These are phyloP conservation scores for Florisuga fusca DNA, from an alignment of 2,797 vertebrate genomes.

Conservation along the genomic window DNA sequence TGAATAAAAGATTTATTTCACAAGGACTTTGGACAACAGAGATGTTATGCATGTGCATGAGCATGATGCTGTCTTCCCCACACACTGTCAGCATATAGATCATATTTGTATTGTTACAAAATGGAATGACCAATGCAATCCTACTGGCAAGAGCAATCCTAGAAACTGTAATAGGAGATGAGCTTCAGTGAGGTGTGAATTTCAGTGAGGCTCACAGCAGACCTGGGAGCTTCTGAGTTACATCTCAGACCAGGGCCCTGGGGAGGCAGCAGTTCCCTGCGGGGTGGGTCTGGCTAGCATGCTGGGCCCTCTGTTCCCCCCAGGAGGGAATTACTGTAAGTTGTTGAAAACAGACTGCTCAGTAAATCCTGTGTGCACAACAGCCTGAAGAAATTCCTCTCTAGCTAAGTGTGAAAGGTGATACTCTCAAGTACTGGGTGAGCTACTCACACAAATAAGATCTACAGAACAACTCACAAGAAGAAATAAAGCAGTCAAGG, in stretches of 20 bases:
- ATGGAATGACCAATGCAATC: background rate
- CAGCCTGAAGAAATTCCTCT: constrained; percentile 9
- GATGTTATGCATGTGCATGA: background rate
- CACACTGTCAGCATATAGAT: background rate
- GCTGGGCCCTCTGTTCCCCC: no score
- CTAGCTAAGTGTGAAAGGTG: background rate
- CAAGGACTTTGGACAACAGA: background rate
- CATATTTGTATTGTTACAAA: background rate
- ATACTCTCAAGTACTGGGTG: background rate
- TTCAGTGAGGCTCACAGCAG: background rate
- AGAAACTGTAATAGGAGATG: background rate
- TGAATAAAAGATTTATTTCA: background rate
- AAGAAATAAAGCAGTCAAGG: constrained; percentile 2
- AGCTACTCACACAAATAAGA: background rate
- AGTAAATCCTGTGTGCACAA: background rate
- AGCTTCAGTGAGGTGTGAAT: background rate
- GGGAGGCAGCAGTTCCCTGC: no score
- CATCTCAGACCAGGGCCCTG: no score
- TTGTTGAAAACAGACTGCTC: background rate
- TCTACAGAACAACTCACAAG: background rate
- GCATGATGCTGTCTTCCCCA: background rate
- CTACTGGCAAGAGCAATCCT: background rate
- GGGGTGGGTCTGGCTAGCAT: no score
- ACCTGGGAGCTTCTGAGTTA: no score
- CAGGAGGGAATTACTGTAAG: background rate